Evolutionary conservation across 2,888 invertebrate species (phyloP).

Genomic region (Melangyna quadrimaculata): DNA sequence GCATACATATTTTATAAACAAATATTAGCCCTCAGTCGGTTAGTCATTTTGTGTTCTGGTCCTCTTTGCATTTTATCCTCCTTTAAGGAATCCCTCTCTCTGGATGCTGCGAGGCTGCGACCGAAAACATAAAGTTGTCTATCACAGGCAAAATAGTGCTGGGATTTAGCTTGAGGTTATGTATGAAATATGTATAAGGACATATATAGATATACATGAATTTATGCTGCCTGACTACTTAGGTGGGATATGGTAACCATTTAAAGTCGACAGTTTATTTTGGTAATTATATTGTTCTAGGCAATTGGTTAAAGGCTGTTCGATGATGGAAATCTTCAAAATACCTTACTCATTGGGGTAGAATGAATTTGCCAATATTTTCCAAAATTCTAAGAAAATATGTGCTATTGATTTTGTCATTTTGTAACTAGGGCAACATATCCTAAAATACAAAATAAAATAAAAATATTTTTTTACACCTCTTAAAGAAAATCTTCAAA

Average conservation of each 20-base stretch:
- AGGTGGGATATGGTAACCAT: not conserved
- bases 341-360: not conserved
- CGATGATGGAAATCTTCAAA: not conserved
- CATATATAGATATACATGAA: not conserved
- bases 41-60: not conserved
- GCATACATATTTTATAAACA: slow-evolving; percentile 36
- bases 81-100: not conserved
- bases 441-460: not conserved
- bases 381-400: not conserved
- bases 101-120: no score
- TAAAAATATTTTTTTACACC: not conserved
- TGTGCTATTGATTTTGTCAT: not conserved
- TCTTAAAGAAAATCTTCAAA: not conserved
- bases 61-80: not conserved
- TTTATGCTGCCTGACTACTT: not conserved
- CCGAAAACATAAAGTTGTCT: slow-evolving; percentile 21
- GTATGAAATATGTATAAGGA: no score
- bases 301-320: slow-evolving; percentile 25
- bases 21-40: slow-evolving; percentile 33
- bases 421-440: not conserved
- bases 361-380: not conserved
- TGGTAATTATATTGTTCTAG: slow-evolving; percentile 37
- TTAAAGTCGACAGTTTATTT: slow-evolving; percentile 5
- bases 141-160: not conserved
- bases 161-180: not conserved